phyloP scores from a whole-genome alignment of 2,888 invertebrate species.

The Zaprionus bogoriensis region DNA sequence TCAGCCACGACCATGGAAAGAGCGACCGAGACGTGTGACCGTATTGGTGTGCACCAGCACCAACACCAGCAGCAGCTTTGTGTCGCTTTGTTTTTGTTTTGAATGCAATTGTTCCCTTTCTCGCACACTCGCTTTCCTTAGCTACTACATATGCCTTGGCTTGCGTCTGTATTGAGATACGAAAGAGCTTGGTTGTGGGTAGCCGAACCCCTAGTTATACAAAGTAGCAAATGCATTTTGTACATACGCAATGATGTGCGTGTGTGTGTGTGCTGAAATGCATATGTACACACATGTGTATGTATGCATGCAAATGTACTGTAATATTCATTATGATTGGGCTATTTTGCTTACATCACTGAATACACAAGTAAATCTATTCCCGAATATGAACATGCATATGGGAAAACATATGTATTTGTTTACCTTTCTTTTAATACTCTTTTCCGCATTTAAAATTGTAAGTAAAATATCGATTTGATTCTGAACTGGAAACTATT shows the following conservation, averaged over 20 bases:
- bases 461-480: neutral
- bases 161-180: slow-evolving; percentile 33
- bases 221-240: slow-evolving; percentile 46
- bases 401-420: neutral
- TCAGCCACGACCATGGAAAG: slow-evolving; percentile 40
- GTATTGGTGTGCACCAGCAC: slow-evolving; percentile 43
- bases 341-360: slow-evolving; percentile 26
- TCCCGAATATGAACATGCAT: neutral
- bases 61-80: slow-evolving; percentile 15
- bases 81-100: slow-evolving; percentile 52
- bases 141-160: slow-evolving; percentile 22
- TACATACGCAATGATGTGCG: slow-evolving; percentile 7
- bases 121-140: slow-evolving; percentile 30
- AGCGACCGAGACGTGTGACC: slow-evolving; percentile 21
- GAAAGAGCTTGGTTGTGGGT: slow-evolving; percentile 36
- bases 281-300: slow-evolving; percentile 14
- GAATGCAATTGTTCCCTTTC: slow-evolving; percentile 54
- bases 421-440: neutral
- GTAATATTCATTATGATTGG: slow-evolving; percentile 34
- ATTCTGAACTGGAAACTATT: neutral
- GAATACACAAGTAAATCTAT: slow-evolving; percentile 16
- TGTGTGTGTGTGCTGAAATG: slow-evolving; percentile 5
- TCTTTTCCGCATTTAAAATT: neutral
- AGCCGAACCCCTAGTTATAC: slow-evolving; percentile 44
- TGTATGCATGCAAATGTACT: slow-evolving; percentile 14